Conservation (phyloP, 2,113 vertebrate species). For the Anas platyrhynchos region DNA sequence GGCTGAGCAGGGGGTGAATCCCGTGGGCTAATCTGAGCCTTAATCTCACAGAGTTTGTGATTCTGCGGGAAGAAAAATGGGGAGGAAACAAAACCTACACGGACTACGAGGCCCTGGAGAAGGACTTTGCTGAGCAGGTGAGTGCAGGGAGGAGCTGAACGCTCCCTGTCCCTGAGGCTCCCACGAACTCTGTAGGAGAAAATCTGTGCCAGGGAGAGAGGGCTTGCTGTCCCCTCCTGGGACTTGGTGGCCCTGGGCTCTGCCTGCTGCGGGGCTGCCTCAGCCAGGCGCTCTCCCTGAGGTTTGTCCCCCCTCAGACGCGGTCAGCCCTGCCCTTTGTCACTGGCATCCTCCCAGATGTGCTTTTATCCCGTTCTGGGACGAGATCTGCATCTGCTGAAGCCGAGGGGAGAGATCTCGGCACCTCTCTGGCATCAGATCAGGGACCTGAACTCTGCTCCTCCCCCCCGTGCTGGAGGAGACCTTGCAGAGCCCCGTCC, state of each 20-base stretch:
- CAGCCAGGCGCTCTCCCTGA: not conserved
- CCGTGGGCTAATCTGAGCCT: not conserved
- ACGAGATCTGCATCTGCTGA: too few species aligned
- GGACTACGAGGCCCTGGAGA: constrained; percentile 85
- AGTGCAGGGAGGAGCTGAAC: not conserved
- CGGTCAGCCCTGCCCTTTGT: not conserved
- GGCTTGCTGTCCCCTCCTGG: not conserved
- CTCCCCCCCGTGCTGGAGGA: not conserved
- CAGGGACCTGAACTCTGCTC: not conserved
- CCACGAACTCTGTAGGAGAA: not conserved
- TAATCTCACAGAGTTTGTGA: constrained; percentile 84
- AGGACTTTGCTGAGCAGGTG: constrained; percentile 93
- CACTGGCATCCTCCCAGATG: not conserved
- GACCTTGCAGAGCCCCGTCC: rapidly evolving
- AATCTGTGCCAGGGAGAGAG: not conserved
- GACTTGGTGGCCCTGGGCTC: not conserved
- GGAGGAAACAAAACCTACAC: constrained; percentile 95
- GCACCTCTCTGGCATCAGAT: not conserved
- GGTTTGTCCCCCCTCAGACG: not conserved
- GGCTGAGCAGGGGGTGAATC: not conserved
- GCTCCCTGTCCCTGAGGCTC: not conserved
- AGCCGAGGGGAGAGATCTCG: not conserved
- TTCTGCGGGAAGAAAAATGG: constrained; percentile 92
- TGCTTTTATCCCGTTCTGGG: not conserved
- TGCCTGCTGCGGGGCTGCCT: not conserved